Evolutionary conservation across 2,797 vertebrate species (phyloP).

Genomic region (Pagetopsis macropterus): DNA sequence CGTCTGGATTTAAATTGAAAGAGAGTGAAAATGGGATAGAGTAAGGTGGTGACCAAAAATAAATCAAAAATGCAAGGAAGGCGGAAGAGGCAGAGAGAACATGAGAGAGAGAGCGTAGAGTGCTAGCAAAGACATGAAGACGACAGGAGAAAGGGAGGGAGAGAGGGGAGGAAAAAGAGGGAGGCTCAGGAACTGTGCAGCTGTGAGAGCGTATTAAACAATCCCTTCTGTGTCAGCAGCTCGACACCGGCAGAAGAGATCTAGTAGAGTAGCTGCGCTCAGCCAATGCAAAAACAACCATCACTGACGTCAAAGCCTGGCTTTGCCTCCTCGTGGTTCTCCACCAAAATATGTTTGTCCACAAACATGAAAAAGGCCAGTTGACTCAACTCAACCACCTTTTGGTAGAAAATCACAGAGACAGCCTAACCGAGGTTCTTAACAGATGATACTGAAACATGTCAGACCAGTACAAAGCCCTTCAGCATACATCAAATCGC

Average conservation of each 20-base stretch:
- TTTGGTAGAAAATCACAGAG: slow-evolving; percentile 7
- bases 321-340: slow-evolving; percentile 15
- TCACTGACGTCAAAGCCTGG: slow-evolving; percentile 39
- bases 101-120: slow-evolving; percentile 26
- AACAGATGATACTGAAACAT: slow-evolving; percentile 8
- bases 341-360: slow-evolving; percentile 11
- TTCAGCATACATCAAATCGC: slow-evolving; percentile 27
- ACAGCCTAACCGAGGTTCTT: slow-evolving; percentile 7
- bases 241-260: slow-evolving; percentile 59
- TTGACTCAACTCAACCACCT: slow-evolving; percentile 4
- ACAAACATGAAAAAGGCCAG: slow-evolving; percentile 11
- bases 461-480: slow-evolving; percentile 26
- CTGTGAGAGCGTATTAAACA: slow-evolving; percentile 72
- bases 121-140: slow-evolving; percentile 48
- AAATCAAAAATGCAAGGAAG: slow-evolving; percentile 29
- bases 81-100: slow-evolving; percentile 18
- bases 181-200: slow-evolving; percentile 61
- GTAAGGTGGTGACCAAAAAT: slow-evolving; percentile 41
- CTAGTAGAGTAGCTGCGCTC: slow-evolving; percentile 43
- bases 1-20: slow-evolving; percentile 40
- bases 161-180: slow-evolving; percentile 23
- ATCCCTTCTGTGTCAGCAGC: slow-evolving; percentile 74
- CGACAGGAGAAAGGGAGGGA: slow-evolving; percentile 30
- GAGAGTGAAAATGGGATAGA: slow-evolving; percentile 31
- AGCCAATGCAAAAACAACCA: slow-evolving; percentile 33